Percentiles rank a stretch among this genome's conserved stretches.
These are phyloP conservation scores for Ianthella basta DNA, from an alignment of 37 sponge, comb jelly and placozoan genomes.

Conservation along the genomic window DNA sequence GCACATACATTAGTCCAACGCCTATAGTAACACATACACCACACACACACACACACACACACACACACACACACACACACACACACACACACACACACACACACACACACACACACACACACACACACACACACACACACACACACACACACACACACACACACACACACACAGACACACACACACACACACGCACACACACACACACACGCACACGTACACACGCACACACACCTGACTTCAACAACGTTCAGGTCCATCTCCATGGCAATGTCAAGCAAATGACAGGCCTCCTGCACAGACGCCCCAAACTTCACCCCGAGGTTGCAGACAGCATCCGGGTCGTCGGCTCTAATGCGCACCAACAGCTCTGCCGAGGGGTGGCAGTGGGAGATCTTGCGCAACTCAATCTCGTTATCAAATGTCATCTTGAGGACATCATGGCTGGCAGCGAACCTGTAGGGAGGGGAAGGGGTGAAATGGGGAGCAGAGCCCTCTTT, in stretches of 20 bases:
- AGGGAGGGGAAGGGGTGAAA: not conserved
- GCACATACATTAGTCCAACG: too few species aligned
- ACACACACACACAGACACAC: not conserved
- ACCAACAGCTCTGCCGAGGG: slow-evolving; percentile 63
- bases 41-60: not conserved
- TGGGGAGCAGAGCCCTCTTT: too few species aligned
- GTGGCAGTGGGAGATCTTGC: slow-evolving; percentile 53
- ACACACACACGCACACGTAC: slow-evolving; percentile 22
- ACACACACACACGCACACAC: slow-evolving; percentile 86
- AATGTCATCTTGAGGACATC: slow-evolving; percentile 85
- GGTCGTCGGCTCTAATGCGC: slow-evolving; percentile 87
- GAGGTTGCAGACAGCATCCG: slow-evolving; percentile 19
- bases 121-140: too few species aligned
- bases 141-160: not conserved
- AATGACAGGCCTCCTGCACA: slow-evolving; percentile 40
- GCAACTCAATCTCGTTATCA: slow-evolving; percentile 86
- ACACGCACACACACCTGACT: slow-evolving; percentile 65
- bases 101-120: slow-evolving; percentile 13
- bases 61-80: not conserved
- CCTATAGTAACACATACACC: not conserved
- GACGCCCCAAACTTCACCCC: slow-evolving; percentile 84
- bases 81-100: not conserved
- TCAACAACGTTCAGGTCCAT: slow-evolving; percentile 82
- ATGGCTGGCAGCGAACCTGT: slow-evolving; percentile 7
- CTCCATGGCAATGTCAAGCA: slow-evolving; percentile 68